A percentile compares a stretch with the other conserved stretches of the same genome.
phyloP scores from a whole-genome alignment of 2,113 vertebrate genomes.

The Gymnorhina tibicen region DNA sequence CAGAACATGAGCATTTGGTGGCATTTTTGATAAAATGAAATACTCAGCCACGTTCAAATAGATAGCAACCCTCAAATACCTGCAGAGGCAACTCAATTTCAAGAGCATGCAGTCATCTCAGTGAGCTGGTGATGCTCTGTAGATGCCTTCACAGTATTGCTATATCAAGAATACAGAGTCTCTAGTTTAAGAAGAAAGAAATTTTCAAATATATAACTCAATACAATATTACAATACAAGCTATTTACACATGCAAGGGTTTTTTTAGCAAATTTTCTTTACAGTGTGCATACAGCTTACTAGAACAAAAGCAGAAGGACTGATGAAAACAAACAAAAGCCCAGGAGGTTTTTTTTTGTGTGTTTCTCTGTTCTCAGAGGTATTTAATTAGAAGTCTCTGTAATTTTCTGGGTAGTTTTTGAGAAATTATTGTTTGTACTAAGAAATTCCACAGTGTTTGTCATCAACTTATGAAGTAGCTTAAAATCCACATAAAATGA shows the following conservation, averaged over 20 bases:
- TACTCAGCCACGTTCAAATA: constrained; percentile 67
- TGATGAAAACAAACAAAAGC: not conserved
- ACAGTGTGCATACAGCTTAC: not conserved
- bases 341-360: not conserved
- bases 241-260: not conserved
- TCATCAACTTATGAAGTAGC: not conserved
- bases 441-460: not conserved
- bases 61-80: constrained; percentile 72
- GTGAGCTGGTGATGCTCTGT: not conserved
- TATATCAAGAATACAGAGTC: not conserved
- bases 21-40: constrained; percentile 65
- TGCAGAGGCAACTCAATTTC: constrained; percentile 50
- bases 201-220: not conserved
- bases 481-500: constrained; percentile 9
- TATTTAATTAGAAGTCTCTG: not conserved
- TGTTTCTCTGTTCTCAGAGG: not conserved
- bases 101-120: not conserved
- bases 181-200: not conserved
- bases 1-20: constrained; percentile 55
- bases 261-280: constrained; percentile 8
- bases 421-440: not conserved
- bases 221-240: not conserved
- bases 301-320: not conserved
- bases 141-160: not conserved
- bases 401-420: constrained; percentile 11